Evolutionary conservation across 2,888 invertebrate genomes (phyloP).

Genomic region (Thecophora atra): DNA sequence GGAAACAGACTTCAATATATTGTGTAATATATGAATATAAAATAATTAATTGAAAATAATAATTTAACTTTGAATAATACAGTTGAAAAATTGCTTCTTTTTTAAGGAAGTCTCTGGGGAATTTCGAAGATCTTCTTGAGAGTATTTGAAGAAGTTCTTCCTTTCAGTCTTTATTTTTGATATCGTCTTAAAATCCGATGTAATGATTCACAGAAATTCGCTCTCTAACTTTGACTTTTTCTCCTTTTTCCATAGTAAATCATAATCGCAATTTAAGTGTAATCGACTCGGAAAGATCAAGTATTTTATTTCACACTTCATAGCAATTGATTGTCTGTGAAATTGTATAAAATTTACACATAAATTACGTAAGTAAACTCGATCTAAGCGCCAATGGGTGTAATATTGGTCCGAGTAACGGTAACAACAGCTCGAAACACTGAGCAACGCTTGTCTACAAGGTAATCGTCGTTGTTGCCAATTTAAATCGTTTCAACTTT

Average conservation of each 20-base stretch:
- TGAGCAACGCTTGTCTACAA: conserved; percentile 6
- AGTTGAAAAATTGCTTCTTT: not conserved
- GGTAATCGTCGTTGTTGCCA: conserved; percentile 14
- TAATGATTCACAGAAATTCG: too few relatives aligned
- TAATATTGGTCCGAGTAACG: not conserved
- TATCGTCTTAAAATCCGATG: too few relatives aligned
- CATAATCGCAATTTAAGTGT: too few relatives aligned
- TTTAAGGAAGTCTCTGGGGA: too few relatives aligned
- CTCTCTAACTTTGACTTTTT: too few relatives aligned
- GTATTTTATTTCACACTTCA: not conserved
- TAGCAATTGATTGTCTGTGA: not conserved
- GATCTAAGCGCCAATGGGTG: not conserved
- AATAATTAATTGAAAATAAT: too few relatives aligned
- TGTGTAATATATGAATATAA: too few relatives aligned
- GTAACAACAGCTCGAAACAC: not conserved
- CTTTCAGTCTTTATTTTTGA: too few relatives aligned
- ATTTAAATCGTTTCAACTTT: not conserved
- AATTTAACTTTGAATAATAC: too few relatives aligned
- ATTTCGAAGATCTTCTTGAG: too few relatives aligned
- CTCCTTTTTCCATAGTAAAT: too few relatives aligned
- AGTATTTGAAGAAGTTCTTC: not conserved
- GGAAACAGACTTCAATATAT: too few relatives aligned
- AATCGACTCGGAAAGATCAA: not conserved
- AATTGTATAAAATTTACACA: not conserved
- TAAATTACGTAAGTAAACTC: not conserved